Percentiles rank a stretch among this genome's conserved stretches.
These are phyloP conservation scores for Cerastis leucographa DNA, from an alignment of 2,888 invertebrate genomes.

Conservation along the genomic window DNA sequence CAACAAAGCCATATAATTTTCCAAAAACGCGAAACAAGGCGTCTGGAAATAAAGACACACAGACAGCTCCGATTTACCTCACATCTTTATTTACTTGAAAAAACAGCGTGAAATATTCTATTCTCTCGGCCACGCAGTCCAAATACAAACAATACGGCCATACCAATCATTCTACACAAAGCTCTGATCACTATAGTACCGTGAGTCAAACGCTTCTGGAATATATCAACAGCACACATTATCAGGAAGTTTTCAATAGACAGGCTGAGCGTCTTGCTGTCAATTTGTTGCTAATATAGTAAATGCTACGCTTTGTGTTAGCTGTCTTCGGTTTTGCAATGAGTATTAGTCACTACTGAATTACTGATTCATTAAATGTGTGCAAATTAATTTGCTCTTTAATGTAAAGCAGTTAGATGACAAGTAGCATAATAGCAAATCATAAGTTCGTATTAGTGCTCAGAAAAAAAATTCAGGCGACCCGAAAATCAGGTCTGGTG, in stretches of 20 bases:
- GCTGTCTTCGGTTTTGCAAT: background rate
- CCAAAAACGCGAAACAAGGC: background rate
- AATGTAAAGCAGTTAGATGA: background rate
- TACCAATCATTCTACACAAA: constrained; percentile 45
- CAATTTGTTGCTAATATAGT: constrained; percentile 33
- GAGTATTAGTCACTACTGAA: background rate
- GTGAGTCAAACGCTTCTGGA: constrained; percentile 58
- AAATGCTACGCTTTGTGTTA: constrained; percentile 7
- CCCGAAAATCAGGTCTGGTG: background rate
- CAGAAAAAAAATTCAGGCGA: background rate
- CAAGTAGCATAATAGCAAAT: background rate
- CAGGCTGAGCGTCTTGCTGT: constrained; percentile 16
- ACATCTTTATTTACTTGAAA: background rate
- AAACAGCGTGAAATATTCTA: constrained; percentile 15
- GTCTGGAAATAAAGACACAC: background rate
- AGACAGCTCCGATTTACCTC: background rate
- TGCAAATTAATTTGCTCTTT: background rate
- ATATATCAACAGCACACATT: constrained; percentile 51
- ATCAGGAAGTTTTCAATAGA: constrained; percentile 44
- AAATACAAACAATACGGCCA: constrained; percentile 33
- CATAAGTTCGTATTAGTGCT: background rate
- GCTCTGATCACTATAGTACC: constrained; percentile 34
- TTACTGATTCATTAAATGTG: background rate
- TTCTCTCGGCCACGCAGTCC: background rate
- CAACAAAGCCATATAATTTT: too few relatives aligned